Conservation (phyloP, 2,888 invertebrate genomes). For the Azorinus chamasolen region DNA sequence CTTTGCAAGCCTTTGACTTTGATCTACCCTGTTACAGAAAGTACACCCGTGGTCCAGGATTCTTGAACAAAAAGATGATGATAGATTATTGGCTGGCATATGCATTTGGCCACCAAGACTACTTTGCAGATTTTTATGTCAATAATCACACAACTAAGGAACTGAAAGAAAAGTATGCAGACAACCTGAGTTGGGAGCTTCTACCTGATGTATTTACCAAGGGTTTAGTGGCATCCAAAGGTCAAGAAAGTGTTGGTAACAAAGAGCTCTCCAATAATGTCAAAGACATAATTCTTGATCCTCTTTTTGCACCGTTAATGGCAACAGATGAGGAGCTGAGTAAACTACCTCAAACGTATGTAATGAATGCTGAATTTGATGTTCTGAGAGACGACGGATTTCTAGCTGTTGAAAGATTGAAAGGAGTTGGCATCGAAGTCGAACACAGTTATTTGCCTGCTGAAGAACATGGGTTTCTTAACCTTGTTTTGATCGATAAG, state of each 20-base stretch:
- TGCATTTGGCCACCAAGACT: constrained; percentile 48
- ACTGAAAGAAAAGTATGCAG: constrained; percentile 25
- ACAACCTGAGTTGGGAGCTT: constrained; percentile 28
- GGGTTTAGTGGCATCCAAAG: not conserved
- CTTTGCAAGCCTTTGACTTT: constrained; percentile 80
- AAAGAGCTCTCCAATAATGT: constrained; percentile 29
- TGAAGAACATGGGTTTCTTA: constrained; percentile 66
- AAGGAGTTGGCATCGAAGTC: constrained; percentile 42
- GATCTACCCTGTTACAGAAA: constrained; percentile 73
- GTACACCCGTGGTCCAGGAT: constrained; percentile 48
- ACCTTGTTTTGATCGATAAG: constrained; percentile 32
- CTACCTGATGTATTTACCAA: constrained; percentile 58
- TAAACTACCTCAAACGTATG: constrained; percentile 55
- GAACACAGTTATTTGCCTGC: constrained; percentile 49
- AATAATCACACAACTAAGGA: constrained; percentile 46
- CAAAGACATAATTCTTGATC: constrained; percentile 46
- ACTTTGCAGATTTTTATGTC: constrained; percentile 24
- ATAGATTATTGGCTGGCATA: constrained; percentile 62
- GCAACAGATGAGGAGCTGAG: constrained; percentile 58
- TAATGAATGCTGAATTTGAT: constrained; percentile 66
- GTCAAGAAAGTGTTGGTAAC: not conserved
- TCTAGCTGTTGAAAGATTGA: constrained; percentile 59
- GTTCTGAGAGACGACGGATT: constrained; percentile 67
- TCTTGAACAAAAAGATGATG: constrained; percentile 52
- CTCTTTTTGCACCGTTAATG: constrained; percentile 63